Base-by-base conservation (phyloP, 2,888 invertebrate species). In the Erebia palarica region DNA sequence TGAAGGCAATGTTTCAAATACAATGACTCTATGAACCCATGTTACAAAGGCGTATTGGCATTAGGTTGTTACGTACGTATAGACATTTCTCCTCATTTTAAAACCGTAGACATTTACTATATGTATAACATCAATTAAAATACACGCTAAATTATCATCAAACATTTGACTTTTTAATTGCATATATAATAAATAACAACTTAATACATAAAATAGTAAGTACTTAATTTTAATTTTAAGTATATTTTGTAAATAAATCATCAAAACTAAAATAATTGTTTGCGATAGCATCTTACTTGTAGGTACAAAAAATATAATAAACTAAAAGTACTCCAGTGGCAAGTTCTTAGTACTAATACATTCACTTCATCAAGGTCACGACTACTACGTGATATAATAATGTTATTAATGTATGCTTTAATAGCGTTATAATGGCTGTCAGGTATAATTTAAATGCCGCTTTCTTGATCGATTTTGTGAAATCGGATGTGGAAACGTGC, bases 291-390 rank as follows among this genome's bases (percentile, higher is more conserved):
- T 61, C 61, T 59, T n/a, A 16, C 1, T 1, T 11, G 8, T 7
- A 36, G 36, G 36, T 16, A 55, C 16, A 61, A 16, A n/a, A n/a
- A 42, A 60, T 60, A 10, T 9, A 44, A 11, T 42, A n/a, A 21
- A 63, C 47, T 13, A 21, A 47, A 49, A 27, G 21, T 49, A 21
- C 18, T 47, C n/a, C 18, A 47, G 75, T 72, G 75, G 77, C 74
- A 77, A 74, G 64, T 73, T 74, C 77, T 53, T 21, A 76, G 78
- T 79, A 10, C 47, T 47, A 27, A 27, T 47, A 84, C 88, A 80
- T 86, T 89, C 86, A 85, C 88, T 79, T 79, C 72, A 75, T 63
- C 82, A 90, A 91, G 90, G 90, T 90, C 88, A 89, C 82, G 84
- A 87, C 75, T 86, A 84, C 78, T 70, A 27, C 51, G 65, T 53